These are phyloP conservation scores for Herpetotheres cachinnans DNA, from an alignment of 2,113 vertebrate genomes.

Conservation along the genomic window DNA sequence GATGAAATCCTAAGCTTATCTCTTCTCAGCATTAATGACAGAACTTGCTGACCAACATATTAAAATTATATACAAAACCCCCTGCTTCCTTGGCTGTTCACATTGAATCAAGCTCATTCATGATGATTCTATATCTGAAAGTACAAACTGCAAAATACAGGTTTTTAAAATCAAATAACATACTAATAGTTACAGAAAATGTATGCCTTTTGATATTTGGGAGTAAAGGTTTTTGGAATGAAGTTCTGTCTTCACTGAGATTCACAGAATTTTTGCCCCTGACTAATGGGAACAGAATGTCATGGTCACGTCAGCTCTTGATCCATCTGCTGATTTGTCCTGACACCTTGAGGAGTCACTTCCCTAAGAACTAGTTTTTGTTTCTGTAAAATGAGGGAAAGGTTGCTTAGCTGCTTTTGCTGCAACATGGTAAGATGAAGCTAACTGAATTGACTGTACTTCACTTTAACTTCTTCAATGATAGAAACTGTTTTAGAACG, in stretches of 20 bases:
- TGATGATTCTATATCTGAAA: neutral
- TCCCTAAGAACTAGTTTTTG: neutral
- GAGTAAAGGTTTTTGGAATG: neutral
- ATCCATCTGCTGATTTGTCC: neutral
- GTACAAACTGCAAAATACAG: neutral
- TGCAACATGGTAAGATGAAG: neutral
- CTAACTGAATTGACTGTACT: neutral
- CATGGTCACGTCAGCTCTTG: neutral
- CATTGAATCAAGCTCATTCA: neutral
- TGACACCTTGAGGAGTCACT: neutral
- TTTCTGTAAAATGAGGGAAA: neutral
- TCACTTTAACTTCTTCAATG: neutral
- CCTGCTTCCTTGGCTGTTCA: neutral
- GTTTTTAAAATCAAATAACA: neutral
- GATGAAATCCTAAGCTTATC: neutral
- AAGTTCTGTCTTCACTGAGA: neutral
- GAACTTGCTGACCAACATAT: neutral
- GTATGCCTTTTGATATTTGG: neutral
- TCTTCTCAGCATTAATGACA: slow-evolving; percentile 12
- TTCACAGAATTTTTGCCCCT: neutral
- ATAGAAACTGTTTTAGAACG: neutral
- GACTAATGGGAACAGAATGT: neutral
- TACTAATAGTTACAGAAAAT: neutral
- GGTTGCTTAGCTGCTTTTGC: neutral
- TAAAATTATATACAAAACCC: neutral